Evolutionary conservation across 2,113 vertebrate species (phyloP).

Genomic region (Takifugu bimaculatus): DNA sequence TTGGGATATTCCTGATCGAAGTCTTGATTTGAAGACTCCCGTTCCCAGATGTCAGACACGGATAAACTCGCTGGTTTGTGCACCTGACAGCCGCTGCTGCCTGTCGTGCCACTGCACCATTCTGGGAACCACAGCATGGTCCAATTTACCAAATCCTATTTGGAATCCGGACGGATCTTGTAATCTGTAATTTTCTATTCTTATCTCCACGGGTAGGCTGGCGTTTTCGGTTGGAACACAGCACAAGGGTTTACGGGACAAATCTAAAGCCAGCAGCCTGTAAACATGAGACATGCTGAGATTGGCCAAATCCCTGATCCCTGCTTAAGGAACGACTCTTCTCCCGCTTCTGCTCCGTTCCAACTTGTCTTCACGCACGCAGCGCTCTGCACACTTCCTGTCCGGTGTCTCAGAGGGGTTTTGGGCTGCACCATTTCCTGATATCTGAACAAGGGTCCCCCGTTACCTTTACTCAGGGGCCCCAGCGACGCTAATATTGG

Average conservation of each 20-base stretch:
- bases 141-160: slow-evolving; percentile 65
- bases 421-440: slow-evolving; percentile 21
- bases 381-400: slow-evolving; percentile 8
- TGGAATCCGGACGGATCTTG: slow-evolving; percentile 53
- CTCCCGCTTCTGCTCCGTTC: slow-evolving; percentile 30
- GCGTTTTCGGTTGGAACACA: slow-evolving; percentile 31
- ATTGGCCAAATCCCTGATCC: slow-evolving; percentile 60
- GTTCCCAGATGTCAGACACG: too few relatives aligned
- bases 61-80: neutral
- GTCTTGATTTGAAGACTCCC: too few relatives aligned
- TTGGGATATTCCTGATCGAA: too few relatives aligned
- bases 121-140: slow-evolving; percentile 44
- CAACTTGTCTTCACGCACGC: slow-evolving; percentile 38
- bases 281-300: slow-evolving; percentile 56
- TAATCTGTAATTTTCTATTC: slow-evolving; percentile 57
- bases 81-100: neutral
- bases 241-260: slow-evolving; percentile 42
- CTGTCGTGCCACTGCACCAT: slow-evolving; percentile 16
- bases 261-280: slow-evolving; percentile 48
- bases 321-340: slow-evolving; percentile 46
- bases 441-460: slow-evolving; percentile 4
- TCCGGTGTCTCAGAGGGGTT: neutral
- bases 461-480: neutral
- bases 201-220: slow-evolving; percentile 47
- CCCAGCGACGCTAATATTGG: slow-evolving; percentile 38